Conservation (phyloP, 2,888 invertebrate species). For the Eledona agricola region DNA sequence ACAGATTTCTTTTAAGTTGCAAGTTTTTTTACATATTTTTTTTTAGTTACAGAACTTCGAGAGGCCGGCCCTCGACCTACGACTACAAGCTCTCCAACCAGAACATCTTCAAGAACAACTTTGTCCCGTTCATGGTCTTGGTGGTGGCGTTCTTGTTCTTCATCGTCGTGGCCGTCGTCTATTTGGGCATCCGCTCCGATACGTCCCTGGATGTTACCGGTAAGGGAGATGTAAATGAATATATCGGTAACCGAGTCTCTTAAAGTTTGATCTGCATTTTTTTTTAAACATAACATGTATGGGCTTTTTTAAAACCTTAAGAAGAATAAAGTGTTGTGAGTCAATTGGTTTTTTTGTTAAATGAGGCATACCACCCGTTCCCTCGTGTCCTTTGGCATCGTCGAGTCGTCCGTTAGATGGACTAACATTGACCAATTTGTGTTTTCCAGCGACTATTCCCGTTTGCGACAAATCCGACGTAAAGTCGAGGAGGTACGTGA, state of each 20-base stretch:
- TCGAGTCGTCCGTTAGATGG: not conserved
- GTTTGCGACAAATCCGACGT: conserved; percentile 67
- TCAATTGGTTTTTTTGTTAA: conserved; percentile 20
- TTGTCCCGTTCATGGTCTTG: conserved; percentile 72
- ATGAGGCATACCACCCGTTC: conserved; percentile 8
- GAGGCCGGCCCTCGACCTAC: conserved; percentile 51
- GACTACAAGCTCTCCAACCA: conserved; percentile 55
- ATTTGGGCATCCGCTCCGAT: conserved; percentile 72
- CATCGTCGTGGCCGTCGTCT: conserved; percentile 72
- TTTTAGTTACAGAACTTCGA: conserved; percentile 31
- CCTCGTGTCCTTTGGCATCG: not conserved
- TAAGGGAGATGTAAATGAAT: conserved; percentile 54
- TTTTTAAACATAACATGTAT: conserved; percentile 19
- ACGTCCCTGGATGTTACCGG: conserved; percentile 67
- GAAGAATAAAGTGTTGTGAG: conserved; percentile 26
- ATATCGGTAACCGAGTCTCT: conserved; percentile 13
- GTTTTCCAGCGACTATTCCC: conserved; percentile 63
- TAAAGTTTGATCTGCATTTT: conserved; percentile 7
- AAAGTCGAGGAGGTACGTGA: conserved; percentile 67
- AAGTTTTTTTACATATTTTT: no score
- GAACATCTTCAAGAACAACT: conserved; percentile 68
- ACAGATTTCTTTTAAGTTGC: no score
- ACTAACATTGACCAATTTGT: conserved; percentile 11
- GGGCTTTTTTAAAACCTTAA: conserved; percentile 11
- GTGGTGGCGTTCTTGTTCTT: conserved; percentile 72